Evolutionary conservation across 2,888 invertebrate species (phyloP).

Genomic region (Axea sp.): DNA sequence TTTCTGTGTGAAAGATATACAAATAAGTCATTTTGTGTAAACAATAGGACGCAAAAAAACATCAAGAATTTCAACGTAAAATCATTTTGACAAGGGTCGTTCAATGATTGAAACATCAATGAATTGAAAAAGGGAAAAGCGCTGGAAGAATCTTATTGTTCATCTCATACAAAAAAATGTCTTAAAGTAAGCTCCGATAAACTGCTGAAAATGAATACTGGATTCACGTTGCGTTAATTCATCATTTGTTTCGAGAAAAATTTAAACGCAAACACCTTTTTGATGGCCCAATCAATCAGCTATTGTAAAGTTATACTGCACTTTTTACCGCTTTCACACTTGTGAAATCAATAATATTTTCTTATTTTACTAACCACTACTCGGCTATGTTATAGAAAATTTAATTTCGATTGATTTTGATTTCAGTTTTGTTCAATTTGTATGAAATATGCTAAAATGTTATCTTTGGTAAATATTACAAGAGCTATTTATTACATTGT

Average conservation of each 20-base stretch:
- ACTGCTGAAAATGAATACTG: slow-evolving; percentile 9
- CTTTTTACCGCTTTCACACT: too few species aligned
- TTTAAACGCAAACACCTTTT: too few species aligned
- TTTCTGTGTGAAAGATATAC: slow-evolving; percentile 1
- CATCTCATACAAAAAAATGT: neutral
- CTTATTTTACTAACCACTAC: too few species aligned
- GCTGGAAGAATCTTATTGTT: slow-evolving; percentile 1
- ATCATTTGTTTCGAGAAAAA: slow-evolving; percentile 30
- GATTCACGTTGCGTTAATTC: slow-evolving; percentile 13
- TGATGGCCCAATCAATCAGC: too few species aligned
- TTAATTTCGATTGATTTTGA: too few species aligned
- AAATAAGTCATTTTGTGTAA: slow-evolving; percentile 7
- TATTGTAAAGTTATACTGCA: too few species aligned
- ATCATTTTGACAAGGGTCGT: slow-evolving; percentile 19
- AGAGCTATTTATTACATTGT: too few species aligned
- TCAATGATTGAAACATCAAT: slow-evolving; percentile 22
- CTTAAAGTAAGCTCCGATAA: neutral
- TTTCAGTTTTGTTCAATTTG: too few species aligned
- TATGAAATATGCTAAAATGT: too few species aligned
- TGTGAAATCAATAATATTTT: too few species aligned
- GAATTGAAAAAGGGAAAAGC: slow-evolving; percentile 1
- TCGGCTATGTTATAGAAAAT: too few species aligned
- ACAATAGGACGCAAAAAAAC: slow-evolving; percentile 9
- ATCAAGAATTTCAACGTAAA: slow-evolving; percentile 2
- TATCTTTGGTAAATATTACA: too few species aligned